Evolutionary conservation across 2,113 vertebrate species (phyloP).

Genomic region (Gymnocephalus cernua): DNA sequence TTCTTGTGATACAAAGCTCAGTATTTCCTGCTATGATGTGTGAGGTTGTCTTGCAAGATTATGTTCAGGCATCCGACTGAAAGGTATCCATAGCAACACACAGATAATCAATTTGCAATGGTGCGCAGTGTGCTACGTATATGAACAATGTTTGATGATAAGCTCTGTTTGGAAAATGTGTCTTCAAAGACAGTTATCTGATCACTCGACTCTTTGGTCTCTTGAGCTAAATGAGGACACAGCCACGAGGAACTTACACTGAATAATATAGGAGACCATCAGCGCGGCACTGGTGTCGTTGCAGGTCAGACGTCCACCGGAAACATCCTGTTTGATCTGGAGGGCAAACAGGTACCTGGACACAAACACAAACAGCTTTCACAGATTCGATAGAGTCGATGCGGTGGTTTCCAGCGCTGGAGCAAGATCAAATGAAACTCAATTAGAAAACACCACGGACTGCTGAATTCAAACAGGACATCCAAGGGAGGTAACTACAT

Average conservation of each 20-base stretch:
- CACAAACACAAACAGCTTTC: constrained; percentile 39
- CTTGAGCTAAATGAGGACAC: constrained; percentile 34
- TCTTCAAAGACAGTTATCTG: constrained; percentile 39
- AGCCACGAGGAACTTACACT: constrained; percentile 87
- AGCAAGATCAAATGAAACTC: background rate
- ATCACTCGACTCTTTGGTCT: constrained; percentile 38
- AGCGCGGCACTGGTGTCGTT: constrained; percentile 95
- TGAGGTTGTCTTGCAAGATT: constrained; percentile 38
- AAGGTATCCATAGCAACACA: constrained; percentile 79
- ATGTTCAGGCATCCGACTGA: constrained; percentile 45
- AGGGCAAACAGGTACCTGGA: constrained; percentile 97
- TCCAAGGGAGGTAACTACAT: constrained; percentile 3
- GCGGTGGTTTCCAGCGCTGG: background rate
- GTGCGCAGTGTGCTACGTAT: constrained; percentile 19
- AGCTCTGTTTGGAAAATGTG: constrained; percentile 12
- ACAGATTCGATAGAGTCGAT: background rate
- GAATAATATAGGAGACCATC: constrained; percentile 95
- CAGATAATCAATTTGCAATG: constrained; percentile 57
- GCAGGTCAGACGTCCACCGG: constrained; percentile 90
- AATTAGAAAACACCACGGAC: constrained; percentile 1
- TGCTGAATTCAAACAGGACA: constrained; percentile 1
- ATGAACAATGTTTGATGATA: constrained; percentile 61
- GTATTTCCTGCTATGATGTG: constrained; percentile 28
- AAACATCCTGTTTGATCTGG: constrained; percentile 96
- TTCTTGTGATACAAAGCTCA: background rate